phyloP scores from a whole-genome alignment of 2,797 vertebrate species.

The Taenioides sp. region DNA sequence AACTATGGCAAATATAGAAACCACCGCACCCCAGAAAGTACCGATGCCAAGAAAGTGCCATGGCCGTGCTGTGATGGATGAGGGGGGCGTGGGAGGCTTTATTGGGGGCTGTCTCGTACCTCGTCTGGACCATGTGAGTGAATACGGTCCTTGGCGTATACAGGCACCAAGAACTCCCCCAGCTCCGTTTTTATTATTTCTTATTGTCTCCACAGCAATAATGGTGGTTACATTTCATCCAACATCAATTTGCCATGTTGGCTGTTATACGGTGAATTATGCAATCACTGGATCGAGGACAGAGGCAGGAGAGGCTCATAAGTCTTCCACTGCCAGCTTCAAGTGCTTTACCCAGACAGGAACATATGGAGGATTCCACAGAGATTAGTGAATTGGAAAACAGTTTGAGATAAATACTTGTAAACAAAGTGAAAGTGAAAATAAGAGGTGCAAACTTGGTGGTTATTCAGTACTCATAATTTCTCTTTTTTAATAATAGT shows the following conservation, averaged over 20 bases:
- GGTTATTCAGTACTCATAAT: too few species aligned
- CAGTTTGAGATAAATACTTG: constrained; percentile 15
- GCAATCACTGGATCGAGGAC: constrained; percentile 28
- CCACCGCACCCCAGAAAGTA: not conserved
- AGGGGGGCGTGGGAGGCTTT: constrained; percentile 46
- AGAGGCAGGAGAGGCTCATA: constrained; percentile 13
- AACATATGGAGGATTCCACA: constrained; percentile 30
- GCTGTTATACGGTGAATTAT: constrained; percentile 61
- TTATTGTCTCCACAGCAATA: constrained; percentile 50
- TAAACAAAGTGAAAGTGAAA: not conserved
- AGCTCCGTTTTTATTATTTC: constrained; percentile 54
- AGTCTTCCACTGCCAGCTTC: constrained; percentile 21
- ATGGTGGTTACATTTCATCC: constrained; percentile 47
- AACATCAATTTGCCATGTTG: constrained; percentile 59
- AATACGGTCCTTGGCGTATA: constrained; percentile 53
- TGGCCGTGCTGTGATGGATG: constrained; percentile 55
- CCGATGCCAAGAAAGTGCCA: constrained; percentile 58
- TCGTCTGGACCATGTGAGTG: constrained; percentile 50
- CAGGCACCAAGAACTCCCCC: constrained; percentile 29
- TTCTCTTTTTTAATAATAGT: too few species aligned
- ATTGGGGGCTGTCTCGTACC: constrained; percentile 43
- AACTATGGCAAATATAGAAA: not conserved
- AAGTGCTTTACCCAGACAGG: not conserved
- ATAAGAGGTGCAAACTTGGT: not conserved
- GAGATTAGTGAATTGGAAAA: not conserved